Evolutionary conservation across 2,797 vertebrate species (phyloP), one percentile per base, ranked within the genome.

Genomic region (Avahi laniger): DNA sequence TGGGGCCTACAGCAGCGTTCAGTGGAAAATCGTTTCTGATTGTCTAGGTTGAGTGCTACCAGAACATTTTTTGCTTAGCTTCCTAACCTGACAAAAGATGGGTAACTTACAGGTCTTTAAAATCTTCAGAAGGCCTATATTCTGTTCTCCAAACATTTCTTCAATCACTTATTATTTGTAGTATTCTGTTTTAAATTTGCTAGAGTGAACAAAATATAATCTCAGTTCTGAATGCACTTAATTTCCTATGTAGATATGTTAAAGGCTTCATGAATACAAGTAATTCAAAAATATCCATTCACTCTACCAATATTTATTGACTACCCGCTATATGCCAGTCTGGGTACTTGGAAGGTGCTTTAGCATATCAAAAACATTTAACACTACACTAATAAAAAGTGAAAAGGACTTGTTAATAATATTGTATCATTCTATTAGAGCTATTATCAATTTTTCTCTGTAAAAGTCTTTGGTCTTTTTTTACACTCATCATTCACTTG

Each of bases 51-150:
- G 75, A 96, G 79, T 61, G 76, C 75, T 88, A 80, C 20, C 26
- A n/a, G 89, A 80, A 50, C n/a, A 30, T 46, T 91, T 75, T 88
- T 96, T 76, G 33, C 78, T 73, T 95, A 78, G 24, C 41, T 93
- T 89, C 22, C n/a, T 67, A 61, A 91, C 54, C 24, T 52, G 43
- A 65, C 20, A 50, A 63, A 57, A 76, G 24, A 79, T 54, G 17
- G 10, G 7, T 28, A 35, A 85, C 33, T 54, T 78, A 52, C 9
- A 84, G n/a, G 20, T 72, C 18, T 84, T 82, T 48, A n/a, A 33
- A 65, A 57, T 93, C 59, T 95, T 88, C 15, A 63, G 54, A 57
- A 95, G 80, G n/a, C 9, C 33, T 12, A 11, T 48, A 22, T 52
- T 94, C 50, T 73, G 12, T 83, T 59, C 59, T 80, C n/a, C 8